Conservation (phyloP, 1,140 invertebrate species). For the Agrypnia vestita region DNA sequence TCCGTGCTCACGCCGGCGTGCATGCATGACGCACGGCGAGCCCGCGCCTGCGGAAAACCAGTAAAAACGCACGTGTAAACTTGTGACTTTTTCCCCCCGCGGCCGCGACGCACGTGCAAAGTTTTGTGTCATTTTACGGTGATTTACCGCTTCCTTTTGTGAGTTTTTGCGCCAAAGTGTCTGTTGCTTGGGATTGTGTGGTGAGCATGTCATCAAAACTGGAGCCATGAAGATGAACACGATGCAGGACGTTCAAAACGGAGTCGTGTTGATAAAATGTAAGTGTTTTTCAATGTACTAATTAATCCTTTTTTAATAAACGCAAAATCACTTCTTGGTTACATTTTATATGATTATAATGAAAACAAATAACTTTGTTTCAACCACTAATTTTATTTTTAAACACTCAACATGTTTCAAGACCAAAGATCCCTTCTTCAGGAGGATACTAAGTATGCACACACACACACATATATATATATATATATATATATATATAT, state of each 20-base stretch:
- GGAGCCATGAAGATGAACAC: slow-evolving; percentile 58
- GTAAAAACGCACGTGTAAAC: slow-evolving; percentile 15
- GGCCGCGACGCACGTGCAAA: neutral
- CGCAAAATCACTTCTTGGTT: too few relatives aligned
- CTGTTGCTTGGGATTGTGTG: neutral
- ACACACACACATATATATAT: too few relatives aligned
- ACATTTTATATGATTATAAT: too few relatives aligned
- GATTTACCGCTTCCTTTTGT: slow-evolving; percentile 5
- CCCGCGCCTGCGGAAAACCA: neutral
- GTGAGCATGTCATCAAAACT: neutral
- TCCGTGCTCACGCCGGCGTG: slow-evolving; percentile 55
- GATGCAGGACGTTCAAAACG: slow-evolving; percentile 60
- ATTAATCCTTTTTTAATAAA: too few relatives aligned
- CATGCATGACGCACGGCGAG: slow-evolving; percentile 42
- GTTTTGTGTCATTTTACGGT: slow-evolving; percentile 1
- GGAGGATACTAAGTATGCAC: too few relatives aligned
- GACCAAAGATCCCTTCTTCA: too few relatives aligned
- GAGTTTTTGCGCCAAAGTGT: neutral
- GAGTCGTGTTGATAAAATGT: slow-evolving; percentile 60
- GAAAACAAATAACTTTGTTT: too few relatives aligned
- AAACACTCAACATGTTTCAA: too few relatives aligned
- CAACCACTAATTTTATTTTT: too few relatives aligned
- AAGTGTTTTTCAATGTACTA: slow-evolving; percentile 19
- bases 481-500: too few relatives aligned
- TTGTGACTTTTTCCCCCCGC: slow-evolving; percentile 1